Percentiles rank a stretch among this genome's conserved stretches.
Conservation (phyloP, 2,888 invertebrate species). For the Coleophora deauratella region DNA sequence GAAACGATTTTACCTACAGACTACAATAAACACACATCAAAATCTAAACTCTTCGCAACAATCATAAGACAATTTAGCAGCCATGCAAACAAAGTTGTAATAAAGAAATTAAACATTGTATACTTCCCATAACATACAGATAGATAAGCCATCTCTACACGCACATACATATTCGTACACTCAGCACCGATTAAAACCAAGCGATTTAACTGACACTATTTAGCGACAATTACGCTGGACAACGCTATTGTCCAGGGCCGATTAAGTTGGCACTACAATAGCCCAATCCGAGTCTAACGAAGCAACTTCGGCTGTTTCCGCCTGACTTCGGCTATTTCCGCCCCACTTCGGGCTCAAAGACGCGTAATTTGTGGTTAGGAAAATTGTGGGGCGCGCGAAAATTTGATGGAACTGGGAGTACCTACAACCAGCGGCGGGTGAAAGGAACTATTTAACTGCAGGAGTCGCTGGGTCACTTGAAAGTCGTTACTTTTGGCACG, state of each 20-base stretch:
- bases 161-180: too few relatives aligned
- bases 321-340: slow-evolving; percentile 17
- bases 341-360: slow-evolving; percentile 43
- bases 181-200: slow-evolving; percentile 10
- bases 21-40: too few relatives aligned
- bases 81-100: too few relatives aligned
- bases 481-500: too few relatives aligned
- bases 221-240: slow-evolving; percentile 63
- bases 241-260: slow-evolving; percentile 63
- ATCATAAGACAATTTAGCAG: too few relatives aligned
- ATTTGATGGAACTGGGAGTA: slow-evolving; percentile 45
- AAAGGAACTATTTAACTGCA: slow-evolving; percentile 35
- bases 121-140: too few relatives aligned
- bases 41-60: too few relatives aligned
- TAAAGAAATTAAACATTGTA: too few relatives aligned
- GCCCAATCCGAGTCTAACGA: slow-evolving; percentile 65
- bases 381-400: slow-evolving; percentile 51
- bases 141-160: too few relatives aligned
- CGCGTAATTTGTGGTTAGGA: slow-evolving; percentile 64
- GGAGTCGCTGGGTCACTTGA: slow-evolving; percentile 27
- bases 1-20: too few relatives aligned
- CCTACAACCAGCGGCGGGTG: slow-evolving; percentile 24
- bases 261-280: slow-evolving; percentile 60
- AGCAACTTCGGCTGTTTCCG: slow-evolving; percentile 52
- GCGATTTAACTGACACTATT: slow-evolving; percentile 54